Conservation (phyloP, 1,140 invertebrate genomes). For the Trinorchestia longiramus region DNA sequence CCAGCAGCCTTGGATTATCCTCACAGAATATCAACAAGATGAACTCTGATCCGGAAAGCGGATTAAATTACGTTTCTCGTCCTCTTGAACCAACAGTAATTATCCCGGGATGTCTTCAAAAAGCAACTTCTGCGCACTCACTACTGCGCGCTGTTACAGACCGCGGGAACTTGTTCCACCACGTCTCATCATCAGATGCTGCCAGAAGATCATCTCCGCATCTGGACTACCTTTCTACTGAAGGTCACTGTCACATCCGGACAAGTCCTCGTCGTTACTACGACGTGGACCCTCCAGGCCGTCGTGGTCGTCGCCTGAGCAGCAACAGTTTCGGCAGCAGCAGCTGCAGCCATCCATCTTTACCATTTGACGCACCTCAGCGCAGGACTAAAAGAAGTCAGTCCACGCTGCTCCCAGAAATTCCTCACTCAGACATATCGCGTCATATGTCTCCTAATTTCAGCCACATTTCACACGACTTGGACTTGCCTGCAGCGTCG, state of each 20-base stretch:
- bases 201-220: not conserved
- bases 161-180: not conserved
- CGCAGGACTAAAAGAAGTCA: constrained; percentile 28
- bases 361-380: not conserved
- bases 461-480: not conserved
- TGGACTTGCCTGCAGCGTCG: not conserved
- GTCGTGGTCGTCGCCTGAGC: not conserved
- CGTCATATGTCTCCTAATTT: constrained; percentile 17
- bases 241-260: not conserved
- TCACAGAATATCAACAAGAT: not conserved
- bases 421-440: not conserved
- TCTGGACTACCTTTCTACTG: not conserved
- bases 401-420: constrained; percentile 28
- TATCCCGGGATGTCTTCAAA: not conserved
- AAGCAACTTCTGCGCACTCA: not conserved
- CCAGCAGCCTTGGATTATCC: not conserved
- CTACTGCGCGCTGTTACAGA: not conserved
- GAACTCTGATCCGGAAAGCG: not conserved
- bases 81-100: not conserved
- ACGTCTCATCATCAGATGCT: not conserved
- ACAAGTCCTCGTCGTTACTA: not conserved
- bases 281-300: not conserved
- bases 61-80: not conserved
- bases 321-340: constrained; percentile 30
- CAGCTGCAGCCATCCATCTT: not conserved